Conservation (phyloP, 2,888 invertebrate genomes). For the Leucania comma region DNA sequence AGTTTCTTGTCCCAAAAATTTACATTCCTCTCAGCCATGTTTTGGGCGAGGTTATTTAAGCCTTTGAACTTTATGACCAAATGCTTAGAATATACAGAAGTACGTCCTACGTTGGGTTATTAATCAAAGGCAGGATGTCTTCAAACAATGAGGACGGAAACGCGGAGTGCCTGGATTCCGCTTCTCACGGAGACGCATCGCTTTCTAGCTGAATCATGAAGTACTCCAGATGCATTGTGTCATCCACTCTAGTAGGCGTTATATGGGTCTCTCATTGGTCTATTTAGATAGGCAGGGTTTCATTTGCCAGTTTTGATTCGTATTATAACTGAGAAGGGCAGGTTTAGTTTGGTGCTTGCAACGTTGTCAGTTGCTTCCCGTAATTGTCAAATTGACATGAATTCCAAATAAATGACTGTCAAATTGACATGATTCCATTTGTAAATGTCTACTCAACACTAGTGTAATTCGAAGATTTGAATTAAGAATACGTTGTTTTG, state of each 20-base stretch:
- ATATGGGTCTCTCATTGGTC: conserved; percentile 1
- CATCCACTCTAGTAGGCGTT: conserved; percentile 21
- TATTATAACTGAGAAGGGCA: neutral
- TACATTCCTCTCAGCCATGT: conserved; percentile 38
- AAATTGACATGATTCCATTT: conserved; percentile 3
- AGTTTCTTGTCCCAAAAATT: conserved; percentile 59
- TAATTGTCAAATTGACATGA: conserved; percentile 1
- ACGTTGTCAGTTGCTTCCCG: neutral
- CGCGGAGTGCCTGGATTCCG: conserved; percentile 77
- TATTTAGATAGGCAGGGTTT: conserved; percentile 2
- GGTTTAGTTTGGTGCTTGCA: neutral
- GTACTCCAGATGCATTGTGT: conserved; percentile 56
- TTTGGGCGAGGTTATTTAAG: conserved; percentile 41
- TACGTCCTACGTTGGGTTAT: conserved; percentile 63
- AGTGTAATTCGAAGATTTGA: neutral
- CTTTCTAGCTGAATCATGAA: conserved; percentile 68
- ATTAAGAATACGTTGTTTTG: neutral
- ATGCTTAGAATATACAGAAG: conserved; percentile 49
- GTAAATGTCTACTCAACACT: neutral
- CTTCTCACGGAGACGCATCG: conserved; percentile 79
- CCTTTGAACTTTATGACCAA: conserved; percentile 31
- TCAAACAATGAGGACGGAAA: conserved; percentile 84
- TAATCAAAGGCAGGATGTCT: conserved; percentile 80
- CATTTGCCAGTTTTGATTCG: neutral
- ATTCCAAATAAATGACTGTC: neutral